Evolutionary conservation across 1,140 invertebrate species (phyloP), one percentile per base, ranked within the genome.

Genomic region (Drosophila teissieri): DNA sequence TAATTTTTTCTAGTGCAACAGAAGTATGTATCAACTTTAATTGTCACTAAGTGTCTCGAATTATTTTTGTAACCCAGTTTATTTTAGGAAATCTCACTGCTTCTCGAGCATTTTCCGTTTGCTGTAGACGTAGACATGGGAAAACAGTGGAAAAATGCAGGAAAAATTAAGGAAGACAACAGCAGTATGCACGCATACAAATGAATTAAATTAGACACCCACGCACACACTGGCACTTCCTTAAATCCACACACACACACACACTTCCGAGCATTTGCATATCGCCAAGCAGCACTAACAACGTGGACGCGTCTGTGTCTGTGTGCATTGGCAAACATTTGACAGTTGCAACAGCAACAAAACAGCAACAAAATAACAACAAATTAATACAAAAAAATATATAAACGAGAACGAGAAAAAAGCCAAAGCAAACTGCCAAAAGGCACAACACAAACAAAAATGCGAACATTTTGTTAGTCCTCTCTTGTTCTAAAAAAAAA

Each of bases 401-500:
- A 62, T 31, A 61, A 37, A 64, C 54, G 60, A 44, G 14, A 48
- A 69, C 0, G 24, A 24, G 24, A 72, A 46, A 56, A 37, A 52
- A 22, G 45, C 3, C 40, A 57, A 55, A 70, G 64, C 69, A 70
- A 70, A 70, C 65, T 72, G 65, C 65, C 64, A 72, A 70, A 70
- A 56, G 51, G 64, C 64, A 70, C n/a, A 70, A 70, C 12, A 70
- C 36, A 72, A 70, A 72, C 51, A 72, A 65, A 65, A 64, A 52
- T 31, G 12, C 34, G 19, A 22, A 51, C n/a, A 15, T 44, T 63
- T 36, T 64, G 45, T 67, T 48, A 17, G 34, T 24, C 15, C 17
- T 64, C 27, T 34, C 17, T 51, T 67, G 61, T 48, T 27, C 15
- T 45, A 51, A 34, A 70, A 45, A 8, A 27, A 62, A 19, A 19